A percentile compares a stretch with the other conserved stretches of the same genome.
Evolutionary conservation across 2,797 vertebrate species (phyloP).

Genomic region (Taenioides sp.): DNA sequence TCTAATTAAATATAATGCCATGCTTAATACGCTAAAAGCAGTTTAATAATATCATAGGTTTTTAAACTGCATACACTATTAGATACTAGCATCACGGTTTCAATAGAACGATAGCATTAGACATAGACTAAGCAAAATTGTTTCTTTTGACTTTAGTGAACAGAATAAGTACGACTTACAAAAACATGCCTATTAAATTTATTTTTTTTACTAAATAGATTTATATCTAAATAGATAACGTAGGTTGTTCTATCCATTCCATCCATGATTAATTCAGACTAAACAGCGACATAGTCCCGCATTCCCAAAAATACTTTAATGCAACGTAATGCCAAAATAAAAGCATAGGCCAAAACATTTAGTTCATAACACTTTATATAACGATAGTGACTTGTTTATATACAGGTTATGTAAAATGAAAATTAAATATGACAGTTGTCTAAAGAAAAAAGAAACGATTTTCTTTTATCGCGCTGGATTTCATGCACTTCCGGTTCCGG

Average conservation of each 20-base stretch:
- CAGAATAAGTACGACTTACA: neutral
- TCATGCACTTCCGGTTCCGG: constrained; percentile 66
- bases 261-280: too few species aligned
- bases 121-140: neutral
- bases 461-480: neutral
- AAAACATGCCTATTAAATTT: too few species aligned
- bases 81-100: too few species aligned
- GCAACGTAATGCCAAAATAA: constrained; percentile 48
- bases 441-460: too few species aligned
- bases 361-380: too few species aligned
- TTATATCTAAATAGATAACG: too few species aligned
- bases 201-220: too few species aligned
- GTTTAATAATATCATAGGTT: neutral
- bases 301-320: neutral
- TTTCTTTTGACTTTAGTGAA: neutral
- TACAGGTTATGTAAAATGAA: neutral
- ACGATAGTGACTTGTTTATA: neutral
- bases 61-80: too few species aligned
- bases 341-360: constrained; percentile 10
- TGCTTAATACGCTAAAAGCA: neutral
- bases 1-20: neutral
- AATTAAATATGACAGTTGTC: too few species aligned
- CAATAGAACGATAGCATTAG: too few species aligned
- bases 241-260: too few species aligned
- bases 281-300: neutral